These are phyloP conservation scores for Drosophila persimilis DNA, from an alignment of 1,140 invertebrate species.

Conservation along the genomic window DNA sequence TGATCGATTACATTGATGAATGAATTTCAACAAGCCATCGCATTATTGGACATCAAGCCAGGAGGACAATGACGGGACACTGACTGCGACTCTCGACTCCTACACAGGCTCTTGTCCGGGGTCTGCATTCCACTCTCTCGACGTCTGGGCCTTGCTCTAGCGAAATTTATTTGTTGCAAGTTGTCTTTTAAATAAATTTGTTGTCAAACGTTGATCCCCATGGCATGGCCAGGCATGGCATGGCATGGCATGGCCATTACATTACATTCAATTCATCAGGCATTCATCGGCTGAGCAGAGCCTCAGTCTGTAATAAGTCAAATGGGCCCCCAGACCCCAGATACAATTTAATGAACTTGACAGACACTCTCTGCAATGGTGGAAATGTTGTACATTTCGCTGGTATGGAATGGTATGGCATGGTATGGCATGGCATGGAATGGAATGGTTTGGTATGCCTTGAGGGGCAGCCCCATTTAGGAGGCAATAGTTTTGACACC, in stretches of 20 bases:
- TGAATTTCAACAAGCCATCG: slow-evolving; percentile 70
- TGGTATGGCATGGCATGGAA: not conserved
- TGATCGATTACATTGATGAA: slow-evolving; percentile 80
- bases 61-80: slow-evolving; percentile 26
- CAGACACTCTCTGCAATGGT: slow-evolving; percentile 22
- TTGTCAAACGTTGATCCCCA: slow-evolving; percentile 61
- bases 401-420: not conserved
- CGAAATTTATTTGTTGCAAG: slow-evolving; percentile 76
- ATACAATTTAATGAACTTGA: slow-evolving; percentile 79
- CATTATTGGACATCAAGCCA: slow-evolving; percentile 48
- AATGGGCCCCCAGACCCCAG: slow-evolving; percentile 14
- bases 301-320: slow-evolving; percentile 64
- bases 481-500: slow-evolving; percentile 74
- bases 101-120: slow-evolving; percentile 40
- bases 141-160: slow-evolving; percentile 20
- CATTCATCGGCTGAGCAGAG: slow-evolving; percentile 14
- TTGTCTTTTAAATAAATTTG: slow-evolving; percentile 81
- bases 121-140: slow-evolving; percentile 4
- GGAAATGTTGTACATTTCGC: slow-evolving; percentile 37
- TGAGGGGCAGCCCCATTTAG: slow-evolving; percentile 26
- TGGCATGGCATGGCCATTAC: slow-evolving; percentile 33
- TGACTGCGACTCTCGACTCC: slow-evolving; percentile 31
- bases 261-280: slow-evolving; percentile 43
- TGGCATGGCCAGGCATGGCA: no score
- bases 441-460: slow-evolving; percentile 5